These are phyloP conservation scores for Salticus scenicus DNA, from an alignment of 2,888 invertebrate species.

Conservation along the genomic window DNA sequence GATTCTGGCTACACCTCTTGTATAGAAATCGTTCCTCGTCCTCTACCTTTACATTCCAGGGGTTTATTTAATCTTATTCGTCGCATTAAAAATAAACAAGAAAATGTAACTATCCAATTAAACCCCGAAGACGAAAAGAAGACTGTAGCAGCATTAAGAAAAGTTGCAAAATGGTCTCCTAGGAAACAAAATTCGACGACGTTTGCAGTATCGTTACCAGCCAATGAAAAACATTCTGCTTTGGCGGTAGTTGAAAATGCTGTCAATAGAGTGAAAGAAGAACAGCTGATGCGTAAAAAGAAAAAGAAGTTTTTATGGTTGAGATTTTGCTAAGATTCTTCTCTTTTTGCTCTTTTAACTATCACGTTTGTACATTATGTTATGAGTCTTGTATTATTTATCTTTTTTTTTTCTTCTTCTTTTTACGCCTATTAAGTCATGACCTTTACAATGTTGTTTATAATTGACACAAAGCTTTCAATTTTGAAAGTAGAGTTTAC, in stretches of 20 bases:
- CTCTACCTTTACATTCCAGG: not conserved
- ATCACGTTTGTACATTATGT: no score
- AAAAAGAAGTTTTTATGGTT: constrained; percentile 12
- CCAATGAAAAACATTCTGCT: constrained; percentile 32
- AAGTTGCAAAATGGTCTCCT: constrained; percentile 47
- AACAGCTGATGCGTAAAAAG: constrained; percentile 35
- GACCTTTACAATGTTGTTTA: no score
- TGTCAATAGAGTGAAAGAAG: constrained; percentile 53
- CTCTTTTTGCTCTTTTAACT: no score
- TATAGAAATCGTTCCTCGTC: not conserved
- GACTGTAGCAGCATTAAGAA: constrained; percentile 19
- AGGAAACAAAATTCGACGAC: constrained; percentile 31
- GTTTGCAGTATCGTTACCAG: constrained; percentile 32
- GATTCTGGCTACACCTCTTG: not conserved
- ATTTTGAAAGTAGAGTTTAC: no score
- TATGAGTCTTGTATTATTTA: no score
- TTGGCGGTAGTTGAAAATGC: constrained; percentile 56
- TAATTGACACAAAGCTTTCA: no score
- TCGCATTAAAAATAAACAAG: not conserved
- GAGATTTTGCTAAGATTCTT: not conserved
- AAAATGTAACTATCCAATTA: constrained; percentile 24
- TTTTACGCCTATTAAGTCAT: no score
- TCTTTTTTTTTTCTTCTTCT: no score
- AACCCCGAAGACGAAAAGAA: constrained; percentile 31
- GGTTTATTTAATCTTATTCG: not conserved